Evolutionary conservation across 1,140 invertebrate genomes (phyloP).

Genomic region (Tigriopus japonicus): DNA sequence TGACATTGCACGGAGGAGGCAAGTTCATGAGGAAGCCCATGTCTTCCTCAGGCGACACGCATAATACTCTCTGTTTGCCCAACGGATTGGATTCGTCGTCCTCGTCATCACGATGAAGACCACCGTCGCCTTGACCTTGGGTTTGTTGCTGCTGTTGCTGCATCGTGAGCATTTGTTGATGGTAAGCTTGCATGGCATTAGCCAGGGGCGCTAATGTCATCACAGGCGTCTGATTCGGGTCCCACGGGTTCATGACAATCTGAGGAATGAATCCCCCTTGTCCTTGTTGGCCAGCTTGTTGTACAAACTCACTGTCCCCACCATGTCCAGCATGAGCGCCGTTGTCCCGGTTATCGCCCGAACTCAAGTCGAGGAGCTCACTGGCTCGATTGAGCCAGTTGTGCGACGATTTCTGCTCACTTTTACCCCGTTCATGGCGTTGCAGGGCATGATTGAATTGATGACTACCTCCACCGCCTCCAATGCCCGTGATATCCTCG

Average conservation of each 20-base stretch:
- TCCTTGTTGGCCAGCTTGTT: neutral
- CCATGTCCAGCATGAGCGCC: neutral
- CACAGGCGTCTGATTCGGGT: neutral
- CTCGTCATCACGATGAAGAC: neutral
- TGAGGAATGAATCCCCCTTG: neutral
- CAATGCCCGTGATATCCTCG: neutral
- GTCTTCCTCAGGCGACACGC: constrained; percentile 7
- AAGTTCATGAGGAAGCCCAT: constrained; percentile 11
- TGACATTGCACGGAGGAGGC: constrained; percentile 2
- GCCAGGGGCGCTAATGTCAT: constrained; percentile 1
- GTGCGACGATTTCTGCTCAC: neutral
- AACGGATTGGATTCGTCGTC: neutral
- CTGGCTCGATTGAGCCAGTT: constrained; percentile 1
- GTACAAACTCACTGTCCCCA: neutral
- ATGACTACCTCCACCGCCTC: neutral
- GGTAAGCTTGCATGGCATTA: neutral
- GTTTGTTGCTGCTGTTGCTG: neutral
- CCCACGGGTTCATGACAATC: constrained; percentile 12
- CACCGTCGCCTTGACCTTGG: neutral
- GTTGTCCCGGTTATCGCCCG: neutral
- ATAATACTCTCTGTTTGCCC: neutral
- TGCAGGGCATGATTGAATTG: neutral
- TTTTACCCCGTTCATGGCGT: neutral
- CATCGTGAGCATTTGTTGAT: neutral
- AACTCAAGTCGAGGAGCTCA: constrained; percentile 9